Evolutionary conservation across 2,113 vertebrate species (phyloP).

Genomic region (Bombycilla garrulus): DNA sequence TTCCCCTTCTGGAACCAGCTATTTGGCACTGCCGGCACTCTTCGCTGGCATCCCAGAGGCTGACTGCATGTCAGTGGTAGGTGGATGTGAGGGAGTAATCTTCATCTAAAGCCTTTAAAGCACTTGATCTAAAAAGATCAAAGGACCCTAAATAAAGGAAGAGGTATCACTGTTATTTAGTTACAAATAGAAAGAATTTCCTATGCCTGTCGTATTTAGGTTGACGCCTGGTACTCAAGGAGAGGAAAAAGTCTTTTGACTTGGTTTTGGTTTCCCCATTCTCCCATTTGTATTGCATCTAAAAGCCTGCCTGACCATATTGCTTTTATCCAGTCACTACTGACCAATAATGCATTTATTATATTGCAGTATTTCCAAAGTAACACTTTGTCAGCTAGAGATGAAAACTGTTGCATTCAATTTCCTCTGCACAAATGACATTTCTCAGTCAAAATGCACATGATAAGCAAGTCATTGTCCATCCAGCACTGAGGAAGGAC

Average conservation of each 20-base stretch:
- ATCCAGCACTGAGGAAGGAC: neutral
- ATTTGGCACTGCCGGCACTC: conserved; percentile 10
- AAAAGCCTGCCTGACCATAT: conserved; percentile 37
- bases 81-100: neutral
- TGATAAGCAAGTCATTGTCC: neutral
- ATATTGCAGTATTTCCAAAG: conserved; percentile 51
- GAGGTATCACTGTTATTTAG: conserved; percentile 10
- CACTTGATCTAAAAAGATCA: conserved; percentile 54
- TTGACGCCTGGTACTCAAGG: neutral
- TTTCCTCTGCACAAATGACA: conserved; percentile 13
- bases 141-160: conserved; percentile 2
- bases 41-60: conserved; percentile 18
- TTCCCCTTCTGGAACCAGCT: conserved; percentile 20
- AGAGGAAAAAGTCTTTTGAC: neutral
- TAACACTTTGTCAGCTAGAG: conserved; percentile 10
- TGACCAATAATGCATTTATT: conserved; percentile 58
- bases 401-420: neutral
- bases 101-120: conserved; percentile 38
- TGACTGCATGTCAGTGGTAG: conserved; percentile 16
- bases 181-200: conserved; percentile 14
- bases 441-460: neutral
- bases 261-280: conserved; percentile 12
- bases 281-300: conserved; percentile 19
- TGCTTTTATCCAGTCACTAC: conserved; percentile 45
- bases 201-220: neutral